Evolutionary conservation across 2,888 invertebrate genomes (phyloP).

Genomic region (Ypsolopha scabrella): DNA sequence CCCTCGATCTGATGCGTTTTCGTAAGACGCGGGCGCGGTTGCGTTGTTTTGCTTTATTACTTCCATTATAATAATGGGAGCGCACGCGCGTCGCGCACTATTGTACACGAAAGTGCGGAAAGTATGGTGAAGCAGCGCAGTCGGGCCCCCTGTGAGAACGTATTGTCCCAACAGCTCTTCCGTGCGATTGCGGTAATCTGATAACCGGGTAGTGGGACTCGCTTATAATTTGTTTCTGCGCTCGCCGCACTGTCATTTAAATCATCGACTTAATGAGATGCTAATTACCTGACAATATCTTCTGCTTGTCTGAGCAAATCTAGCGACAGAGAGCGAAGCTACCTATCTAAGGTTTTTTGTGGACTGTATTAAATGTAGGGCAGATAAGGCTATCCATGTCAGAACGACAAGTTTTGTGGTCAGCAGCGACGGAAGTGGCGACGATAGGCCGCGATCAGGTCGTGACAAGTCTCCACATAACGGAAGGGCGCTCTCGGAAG

Average conservation of each 20-base stretch:
- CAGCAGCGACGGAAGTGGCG: constrained; percentile 59
- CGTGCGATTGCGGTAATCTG: constrained; percentile 12
- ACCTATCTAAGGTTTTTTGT: background rate
- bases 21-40: constrained; percentile 11
- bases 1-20: constrained; percentile 5
- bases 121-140: constrained; percentile 7
- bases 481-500: constrained; percentile 32
- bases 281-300: background rate
- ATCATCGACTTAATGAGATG: background rate
- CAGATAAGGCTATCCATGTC: constrained; percentile 7
- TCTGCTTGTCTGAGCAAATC: background rate
- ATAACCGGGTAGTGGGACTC: constrained; percentile 7
- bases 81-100: constrained; percentile 9
- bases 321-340: background rate
- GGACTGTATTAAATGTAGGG: background rate
- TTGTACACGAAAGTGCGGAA: constrained; percentile 8
- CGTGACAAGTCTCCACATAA: constrained; percentile 31
- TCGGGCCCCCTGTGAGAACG: constrained; percentile 11
- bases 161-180: constrained; percentile 13
- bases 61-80: constrained; percentile 17
- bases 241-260: background rate
- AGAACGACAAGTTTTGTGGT: constrained; percentile 30
- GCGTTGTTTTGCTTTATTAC: constrained; percentile 11
- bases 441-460: constrained; percentile 48
- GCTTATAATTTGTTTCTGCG: constrained; percentile 3